Evolutionary conservation across 2,113 vertebrate species (phyloP), one percentile per base, ranked within the genome.

Genomic region (Thunnus maccoyii): DNA sequence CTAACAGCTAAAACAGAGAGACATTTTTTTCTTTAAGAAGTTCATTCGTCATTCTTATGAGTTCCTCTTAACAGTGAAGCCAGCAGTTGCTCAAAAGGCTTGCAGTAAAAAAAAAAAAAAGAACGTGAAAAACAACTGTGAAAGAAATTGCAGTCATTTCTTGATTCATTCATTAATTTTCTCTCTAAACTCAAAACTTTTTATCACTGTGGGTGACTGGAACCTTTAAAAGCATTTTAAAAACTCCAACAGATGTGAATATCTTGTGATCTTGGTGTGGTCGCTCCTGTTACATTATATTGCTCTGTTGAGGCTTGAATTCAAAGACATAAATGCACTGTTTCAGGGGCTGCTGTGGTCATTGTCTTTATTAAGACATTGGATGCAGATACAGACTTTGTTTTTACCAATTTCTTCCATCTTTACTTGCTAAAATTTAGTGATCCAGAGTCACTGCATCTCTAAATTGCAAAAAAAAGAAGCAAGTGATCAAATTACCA

Each of bases 171-270:
- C 5, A 22, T 80, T 64, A 3, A 47, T 54, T 60, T 76, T 20
- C 76, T 55, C 60, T 65, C 46, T 71, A 25, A 46, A 20, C 14
- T 75, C 70, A 64, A 71, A 54, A 30, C 41, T 64, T 41, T 78
- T 70, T 11, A 79, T 71, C 25, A 58, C 47, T 60, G 25, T 51
- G 54, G 18, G 2, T 16, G 22, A n/a, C 57, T 52, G 50, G 13
- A 73, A 44, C 12, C 50, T 14, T 15, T 67, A 32, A 58, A 52
- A 6, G 11, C 27, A 64, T 11, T 65, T 61, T 65, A 36, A 65
- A 80, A 64, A 51, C 57, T 22, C 1, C 27, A 13, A 41, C 41
- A 51, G 56, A 8, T 18, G 50, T 54, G 22, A 78, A 36, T 50
- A 13, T 22, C 3, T 44, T n/a, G 30, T 82, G 13, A 51, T 25